Conservation (phyloP, 2,888 invertebrate species). For the Netelia virgata region DNA sequence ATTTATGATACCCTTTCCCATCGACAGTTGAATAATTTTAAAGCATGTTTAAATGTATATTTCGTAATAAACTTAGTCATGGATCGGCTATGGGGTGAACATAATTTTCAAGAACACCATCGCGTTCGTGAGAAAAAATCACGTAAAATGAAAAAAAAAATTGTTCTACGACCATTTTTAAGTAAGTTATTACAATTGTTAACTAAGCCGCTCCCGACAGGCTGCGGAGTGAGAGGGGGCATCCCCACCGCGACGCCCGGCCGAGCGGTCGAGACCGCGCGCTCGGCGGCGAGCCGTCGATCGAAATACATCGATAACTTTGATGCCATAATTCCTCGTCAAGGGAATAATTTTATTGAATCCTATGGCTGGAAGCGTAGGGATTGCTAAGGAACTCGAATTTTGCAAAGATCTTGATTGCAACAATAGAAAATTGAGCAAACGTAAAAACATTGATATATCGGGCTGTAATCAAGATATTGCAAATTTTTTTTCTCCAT, state of each 20-base stretch:
- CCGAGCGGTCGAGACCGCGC: too few relatives aligned
- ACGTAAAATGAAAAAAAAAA: neutral
- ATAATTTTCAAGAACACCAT: neutral
- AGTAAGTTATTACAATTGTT: slow-evolving; percentile 26
- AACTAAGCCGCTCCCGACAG: neutral
- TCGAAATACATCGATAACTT: neutral
- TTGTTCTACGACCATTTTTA: slow-evolving; percentile 11
- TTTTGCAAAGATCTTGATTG: neutral
- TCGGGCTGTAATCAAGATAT: too few relatives aligned
- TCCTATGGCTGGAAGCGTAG: neutral
- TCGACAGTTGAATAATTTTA: too few relatives aligned
- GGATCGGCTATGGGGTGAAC: neutral
- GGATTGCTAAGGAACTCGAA: neutral
- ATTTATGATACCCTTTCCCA: too few relatives aligned
- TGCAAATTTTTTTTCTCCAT: too few relatives aligned
- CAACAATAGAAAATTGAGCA: neutral
- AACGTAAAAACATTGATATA: neutral
- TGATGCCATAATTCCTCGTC: neutral
- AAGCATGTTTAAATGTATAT: too few relatives aligned
- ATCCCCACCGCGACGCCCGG: neutral
- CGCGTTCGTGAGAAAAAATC: slow-evolving; percentile 8
- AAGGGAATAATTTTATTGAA: neutral
- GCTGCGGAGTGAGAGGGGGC: neutral
- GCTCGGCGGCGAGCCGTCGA: neutral
- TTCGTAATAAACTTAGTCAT: too few relatives aligned